A percentile compares a stretch with the other conserved stretches of the same genome.
Conservation (phyloP, 2,888 invertebrate genomes). For the Melanchra persicariae region DNA sequence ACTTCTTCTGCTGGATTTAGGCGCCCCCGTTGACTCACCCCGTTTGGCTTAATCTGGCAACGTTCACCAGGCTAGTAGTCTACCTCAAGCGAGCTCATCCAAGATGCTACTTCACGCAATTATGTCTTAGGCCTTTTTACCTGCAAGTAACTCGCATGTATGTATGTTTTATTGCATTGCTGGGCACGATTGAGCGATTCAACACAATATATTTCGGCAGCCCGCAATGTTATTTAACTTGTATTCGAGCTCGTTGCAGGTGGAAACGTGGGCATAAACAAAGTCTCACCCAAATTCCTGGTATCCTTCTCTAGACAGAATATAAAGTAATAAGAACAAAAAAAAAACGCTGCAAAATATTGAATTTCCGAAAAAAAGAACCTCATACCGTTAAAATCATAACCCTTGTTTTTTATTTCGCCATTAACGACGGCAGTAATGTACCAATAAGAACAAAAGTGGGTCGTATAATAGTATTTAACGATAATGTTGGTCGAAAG, state of each 20-base stretch:
- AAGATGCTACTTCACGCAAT: neutral
- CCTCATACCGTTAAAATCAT: constrained; percentile 5
- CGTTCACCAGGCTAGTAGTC: neutral
- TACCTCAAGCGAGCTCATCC: neutral
- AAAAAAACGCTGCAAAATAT: too few species aligned
- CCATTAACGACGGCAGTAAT: constrained; percentile 10
- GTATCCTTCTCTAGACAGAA: neutral
- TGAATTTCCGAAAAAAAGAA: neutral
- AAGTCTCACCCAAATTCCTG: neutral
- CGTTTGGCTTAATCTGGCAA: neutral
- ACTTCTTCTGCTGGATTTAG: too few species aligned
- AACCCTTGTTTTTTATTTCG: constrained; percentile 36
- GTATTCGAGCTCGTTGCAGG: neutral
- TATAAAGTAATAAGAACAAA: too few species aligned
- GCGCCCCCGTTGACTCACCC: too few species aligned
- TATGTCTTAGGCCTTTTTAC: too few species aligned
- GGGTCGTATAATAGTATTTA: constrained; percentile 24
- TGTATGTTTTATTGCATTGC: neutral
- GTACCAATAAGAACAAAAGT: constrained; percentile 8
- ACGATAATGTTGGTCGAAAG: constrained; percentile 26
- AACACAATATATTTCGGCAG: too few species aligned
- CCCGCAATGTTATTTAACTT: neutral
- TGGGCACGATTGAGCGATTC: neutral
- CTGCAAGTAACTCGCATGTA: too few species aligned
- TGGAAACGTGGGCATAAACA: neutral